Evolutionary conservation across 2,113 vertebrate species (phyloP).

Genomic region (Hylia prasina): DNA sequence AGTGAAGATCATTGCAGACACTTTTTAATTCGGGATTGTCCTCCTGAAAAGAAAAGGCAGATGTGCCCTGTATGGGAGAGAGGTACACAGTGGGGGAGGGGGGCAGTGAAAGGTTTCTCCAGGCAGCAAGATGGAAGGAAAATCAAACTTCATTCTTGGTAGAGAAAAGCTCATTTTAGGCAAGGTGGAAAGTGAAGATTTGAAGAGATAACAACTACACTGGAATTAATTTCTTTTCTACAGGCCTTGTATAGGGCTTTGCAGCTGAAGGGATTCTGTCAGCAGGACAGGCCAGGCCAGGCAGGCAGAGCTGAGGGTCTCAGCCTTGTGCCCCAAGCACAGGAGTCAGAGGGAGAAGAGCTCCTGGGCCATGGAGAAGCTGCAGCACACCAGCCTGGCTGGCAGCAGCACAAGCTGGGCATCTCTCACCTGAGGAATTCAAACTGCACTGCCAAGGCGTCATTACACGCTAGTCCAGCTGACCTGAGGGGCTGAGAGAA

Average conservation of each 20-base stretch:
- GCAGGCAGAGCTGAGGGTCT: neutral
- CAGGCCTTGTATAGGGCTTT: neutral
- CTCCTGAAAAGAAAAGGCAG: neutral
- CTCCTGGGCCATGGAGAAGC: neutral
- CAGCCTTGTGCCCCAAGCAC: neutral
- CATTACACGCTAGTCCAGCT: rapidly evolving
- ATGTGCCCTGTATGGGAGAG: neutral
- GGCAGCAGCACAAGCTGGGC: neutral
- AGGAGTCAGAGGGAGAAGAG: neutral
- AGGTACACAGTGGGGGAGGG: rapidly evolving
- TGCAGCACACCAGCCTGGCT: neutral
- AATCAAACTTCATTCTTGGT: neutral
- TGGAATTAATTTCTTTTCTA: neutral
- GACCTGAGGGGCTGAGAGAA: neutral
- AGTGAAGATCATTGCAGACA: neutral
- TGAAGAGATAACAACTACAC: neutral
- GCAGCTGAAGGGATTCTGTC: neutral
- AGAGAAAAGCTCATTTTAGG: neutral
- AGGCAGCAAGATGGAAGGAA: neutral
- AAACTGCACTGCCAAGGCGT: neutral
- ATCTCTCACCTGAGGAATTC: too few relatives aligned
- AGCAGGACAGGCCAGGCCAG: neutral
- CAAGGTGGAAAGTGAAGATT: neutral
- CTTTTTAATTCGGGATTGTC: neutral
- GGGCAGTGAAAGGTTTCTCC: neutral